Evolutionary conservation across 2,113 vertebrate species (phyloP), one percentile per base, ranked within the genome.

Genomic region (Reinhardtius hippoglossoides): DNA sequence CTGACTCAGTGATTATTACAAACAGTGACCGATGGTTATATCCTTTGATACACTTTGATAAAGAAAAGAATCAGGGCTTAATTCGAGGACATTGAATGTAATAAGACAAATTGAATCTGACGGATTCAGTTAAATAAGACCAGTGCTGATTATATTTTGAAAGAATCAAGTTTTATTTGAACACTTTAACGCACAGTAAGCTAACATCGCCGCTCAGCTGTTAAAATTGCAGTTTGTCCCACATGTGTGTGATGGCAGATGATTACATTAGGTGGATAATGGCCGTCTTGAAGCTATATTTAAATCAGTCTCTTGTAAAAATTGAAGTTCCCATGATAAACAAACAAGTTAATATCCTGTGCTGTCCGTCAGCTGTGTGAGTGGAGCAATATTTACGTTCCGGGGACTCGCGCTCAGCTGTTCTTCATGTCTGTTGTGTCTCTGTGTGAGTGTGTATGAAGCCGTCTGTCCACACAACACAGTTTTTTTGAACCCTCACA

Each of bases 261-360:
- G 78, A 80, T 79, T 78, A 59, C 42, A 83, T 87, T 81, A 82
- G 23, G 24, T 5, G 61, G 27, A 80, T 68, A 82, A 80, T 82
- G 44, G 67, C 42, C 26, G 67, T 37, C 44, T 61, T 76, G 54
- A 78, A 76, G 26, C 24, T 56, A 24, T 62, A 70, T 35, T 70
- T 74, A 52, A 21, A 48, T 24, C 44, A 14, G 40, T 83, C 14
- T 50, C 13, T n/a, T 10, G 20, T 0, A 26, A 23, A 26, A 23
- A 71, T 57, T 67, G 20, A 4, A 27, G 3, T 15, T 67, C 16
- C 71, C 21, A 67, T 50, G 58, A 21, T 16, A 57, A 50, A 6
- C 54, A 44, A 61, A 48, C n/a, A 37, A 14, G 50, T 35, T 12
- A 59, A 54, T 54, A 16, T 27, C 44, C 10, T n/a, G 4, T 20